Evolutionary conservation across 1,140 invertebrate genomes (phyloP).

Genomic region (Akabosia matsudoensis): DNA sequence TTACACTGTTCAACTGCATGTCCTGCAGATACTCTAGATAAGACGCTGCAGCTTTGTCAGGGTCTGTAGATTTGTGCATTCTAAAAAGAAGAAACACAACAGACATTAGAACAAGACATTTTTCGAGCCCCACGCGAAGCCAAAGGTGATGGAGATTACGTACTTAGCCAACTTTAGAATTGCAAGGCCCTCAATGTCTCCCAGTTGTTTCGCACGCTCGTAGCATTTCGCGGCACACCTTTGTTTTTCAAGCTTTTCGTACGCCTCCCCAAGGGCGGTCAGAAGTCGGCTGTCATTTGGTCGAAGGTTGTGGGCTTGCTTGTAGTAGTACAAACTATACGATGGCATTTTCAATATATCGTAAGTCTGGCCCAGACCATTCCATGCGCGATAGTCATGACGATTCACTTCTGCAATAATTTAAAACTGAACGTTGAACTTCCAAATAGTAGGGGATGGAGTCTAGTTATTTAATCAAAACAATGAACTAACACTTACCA

Average conservation of each 20-base stretch:
- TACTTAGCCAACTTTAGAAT: conserved; percentile 91
- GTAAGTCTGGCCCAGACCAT: conserved; percentile 97
- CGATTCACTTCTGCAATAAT: conserved; percentile 79
- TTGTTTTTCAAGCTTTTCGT: conserved; percentile 88
- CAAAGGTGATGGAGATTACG: no score
- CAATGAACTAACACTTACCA: conserved; percentile 57
- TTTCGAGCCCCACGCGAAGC: no score
- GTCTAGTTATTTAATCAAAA: no score
- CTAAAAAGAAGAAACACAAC: no score
- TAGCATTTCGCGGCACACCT: conserved; percentile 96
- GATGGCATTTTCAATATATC: conserved; percentile 95
- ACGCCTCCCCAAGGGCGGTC: conserved; percentile 91
- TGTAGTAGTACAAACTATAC: conserved; percentile 96
- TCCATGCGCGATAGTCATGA: conserved; percentile 95
- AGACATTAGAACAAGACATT: no score
- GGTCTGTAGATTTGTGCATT: conserved; percentile 77
- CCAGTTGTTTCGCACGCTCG: conserved; percentile 90
- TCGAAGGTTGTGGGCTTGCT: conserved; percentile 86
- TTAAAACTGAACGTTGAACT: neutral
- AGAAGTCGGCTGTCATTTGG: conserved; percentile 97
- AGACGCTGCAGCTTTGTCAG: conserved; percentile 82
- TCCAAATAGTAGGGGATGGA: neutral
- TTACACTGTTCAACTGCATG: conserved; percentile 57
- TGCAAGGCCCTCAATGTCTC: conserved; percentile 93
- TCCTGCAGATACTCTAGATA: conserved; percentile 86